A percentile compares a stretch with the other conserved stretches of the same genome.
phyloP scores from a whole-genome alignment of 2,797 vertebrate genomes.

The Poecilia velifera region DNA sequence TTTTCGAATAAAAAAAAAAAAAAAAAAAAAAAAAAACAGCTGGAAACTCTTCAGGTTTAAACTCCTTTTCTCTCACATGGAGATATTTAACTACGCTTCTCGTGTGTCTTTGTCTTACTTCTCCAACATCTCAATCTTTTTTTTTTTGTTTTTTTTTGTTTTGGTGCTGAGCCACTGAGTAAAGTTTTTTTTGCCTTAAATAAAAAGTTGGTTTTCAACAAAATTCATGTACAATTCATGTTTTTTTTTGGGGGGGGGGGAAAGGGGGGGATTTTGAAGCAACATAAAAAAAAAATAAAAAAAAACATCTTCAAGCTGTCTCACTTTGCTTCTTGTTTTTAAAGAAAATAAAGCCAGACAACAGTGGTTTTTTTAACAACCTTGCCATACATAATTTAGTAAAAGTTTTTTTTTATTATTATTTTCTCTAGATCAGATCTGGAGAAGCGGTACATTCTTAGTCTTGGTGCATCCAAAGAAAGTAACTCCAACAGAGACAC shows the following conservation, averaged over 20 bases:
- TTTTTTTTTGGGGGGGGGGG: too few relatives aligned
- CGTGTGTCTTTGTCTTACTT: background rate
- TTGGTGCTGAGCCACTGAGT: background rate
- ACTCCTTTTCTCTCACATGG: too few relatives aligned
- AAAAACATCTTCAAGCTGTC: background rate
- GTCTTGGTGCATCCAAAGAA: slow-evolving; percentile 26
- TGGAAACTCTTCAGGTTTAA: too few relatives aligned
- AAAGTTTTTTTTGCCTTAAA: background rate
- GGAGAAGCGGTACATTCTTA: slow-evolving; percentile 24
- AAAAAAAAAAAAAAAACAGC: too few relatives aligned
- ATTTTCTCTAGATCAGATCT: background rate
- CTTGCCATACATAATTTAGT: background rate
- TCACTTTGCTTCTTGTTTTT: background rate
- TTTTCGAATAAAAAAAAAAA: too few relatives aligned
- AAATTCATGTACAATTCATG: background rate
- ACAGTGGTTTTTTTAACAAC: background rate
- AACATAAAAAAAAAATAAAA: background rate
- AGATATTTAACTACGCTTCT: background rate
- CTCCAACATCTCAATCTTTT: background rate
- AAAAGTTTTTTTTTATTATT: background rate
- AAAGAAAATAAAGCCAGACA: background rate
- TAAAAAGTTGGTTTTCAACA: background rate
- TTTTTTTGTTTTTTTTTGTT: background rate
- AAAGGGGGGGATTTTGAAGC: background rate
- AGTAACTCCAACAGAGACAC: slow-evolving; percentile 17